Conservation (phyloP, 2,113 vertebrate genomes). For the Camelus bactrianus region DNA sequence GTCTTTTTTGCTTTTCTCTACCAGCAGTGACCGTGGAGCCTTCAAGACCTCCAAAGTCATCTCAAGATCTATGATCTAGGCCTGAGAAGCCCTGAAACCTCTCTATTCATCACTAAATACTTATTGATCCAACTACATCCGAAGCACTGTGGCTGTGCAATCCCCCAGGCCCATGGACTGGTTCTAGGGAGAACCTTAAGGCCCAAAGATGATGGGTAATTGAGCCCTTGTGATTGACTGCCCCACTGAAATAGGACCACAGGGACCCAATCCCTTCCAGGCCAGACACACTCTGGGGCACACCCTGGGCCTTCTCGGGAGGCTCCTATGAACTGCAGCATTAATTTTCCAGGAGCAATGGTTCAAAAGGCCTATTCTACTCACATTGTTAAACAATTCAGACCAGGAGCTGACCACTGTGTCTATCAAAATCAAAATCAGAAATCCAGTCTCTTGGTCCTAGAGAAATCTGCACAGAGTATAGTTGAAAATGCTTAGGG, state of each 20-base stretch:
- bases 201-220: neutral
- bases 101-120: neutral
- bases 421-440: conserved; percentile 10
- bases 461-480: neutral
- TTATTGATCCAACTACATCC: neutral
- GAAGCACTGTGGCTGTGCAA: neutral
- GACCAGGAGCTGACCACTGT: neutral
- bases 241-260: neutral
- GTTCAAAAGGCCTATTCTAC: conserved; percentile 1
- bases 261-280: neutral
- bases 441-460: neutral
- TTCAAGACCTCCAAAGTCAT: neutral
- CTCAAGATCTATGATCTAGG: neutral
- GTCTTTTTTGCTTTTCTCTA: neutral
- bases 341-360: neutral
- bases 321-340: too few relatives aligned
- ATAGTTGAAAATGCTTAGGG: neutral
- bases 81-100: neutral
- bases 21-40: neutral
- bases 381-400: neutral
- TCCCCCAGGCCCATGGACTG: neutral
- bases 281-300: neutral
- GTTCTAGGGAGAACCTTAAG: neutral
- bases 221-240: neutral
- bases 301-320: neutral